Evolutionary conservation across 2,113 vertebrate genomes (phyloP), one percentile per base, ranked within the genome.

Genomic region (Nematolebias whitei): DNA sequence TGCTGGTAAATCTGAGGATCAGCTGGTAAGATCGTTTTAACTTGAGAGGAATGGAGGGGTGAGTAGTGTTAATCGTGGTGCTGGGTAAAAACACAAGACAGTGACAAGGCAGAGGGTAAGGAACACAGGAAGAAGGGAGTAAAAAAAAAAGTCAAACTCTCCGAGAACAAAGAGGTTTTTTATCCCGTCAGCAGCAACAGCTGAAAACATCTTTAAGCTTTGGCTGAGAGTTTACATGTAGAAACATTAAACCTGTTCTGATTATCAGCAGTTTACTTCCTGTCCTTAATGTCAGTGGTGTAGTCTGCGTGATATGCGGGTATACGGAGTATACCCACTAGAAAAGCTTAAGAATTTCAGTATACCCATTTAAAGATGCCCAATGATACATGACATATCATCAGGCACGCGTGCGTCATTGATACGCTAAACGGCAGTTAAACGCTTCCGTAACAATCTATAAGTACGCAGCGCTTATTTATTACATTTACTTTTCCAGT

Each of bases 181-280:
- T 87, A 91, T 92, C 76, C 71, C 81, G 82, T 52, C 72, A 78
- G 81, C 79, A 89, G 83, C 83, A 85, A 92, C 92, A 93, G 92
- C 91, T 93, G 90, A 92, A 88, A 86, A 91, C 87, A 91, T 91
- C 87, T 83, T 90, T 82, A 80, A 85, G 62, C 59, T 55, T 63
- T 74, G 66, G 63, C 64, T 76, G 45, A 74, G 58, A 52, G 74
- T 79, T 44, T 71, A 38, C 47, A 20, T 43, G 2, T 12, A 56
- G 18, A 18, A 68, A 43, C 24, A 6, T 53, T 39, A 56, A 64
- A 56, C 38, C 18, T 64, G 22, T 29, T 41, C 45, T 19, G 38
- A 35, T 57, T 18, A 54, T 3, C 4, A n/a, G 10, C 9, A 16
- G 45, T 26, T 4, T 22, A 19, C 20, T 49, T 20, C 19, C 39